Conservation (phyloP, 2,888 invertebrate genomes). For the Ernsta delagoae region DNA sequence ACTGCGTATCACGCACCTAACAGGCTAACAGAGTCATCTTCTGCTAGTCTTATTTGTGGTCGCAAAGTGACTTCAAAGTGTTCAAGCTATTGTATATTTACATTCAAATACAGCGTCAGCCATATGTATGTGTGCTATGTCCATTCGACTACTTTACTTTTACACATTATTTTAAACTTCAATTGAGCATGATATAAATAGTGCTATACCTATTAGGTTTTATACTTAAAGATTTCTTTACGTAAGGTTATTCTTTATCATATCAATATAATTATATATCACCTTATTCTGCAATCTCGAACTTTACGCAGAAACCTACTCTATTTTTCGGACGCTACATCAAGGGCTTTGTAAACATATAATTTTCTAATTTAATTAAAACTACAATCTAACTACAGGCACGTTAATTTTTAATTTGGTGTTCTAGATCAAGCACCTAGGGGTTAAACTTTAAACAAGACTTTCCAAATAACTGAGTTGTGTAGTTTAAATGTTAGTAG, state of each 20-base stretch:
- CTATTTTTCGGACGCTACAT: conserved; percentile 25
- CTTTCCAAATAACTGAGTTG: conserved; percentile 19
- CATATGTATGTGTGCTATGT: background rate
- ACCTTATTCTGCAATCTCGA: background rate
- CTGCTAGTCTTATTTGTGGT: background rate
- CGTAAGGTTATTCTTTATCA: background rate
- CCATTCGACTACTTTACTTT: too few relatives aligned
- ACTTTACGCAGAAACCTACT: too few relatives aligned
- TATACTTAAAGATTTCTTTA: too few relatives aligned
- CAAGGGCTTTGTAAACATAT: conserved; percentile 5
- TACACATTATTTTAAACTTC: too few relatives aligned
- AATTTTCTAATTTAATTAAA: conserved; percentile 22
- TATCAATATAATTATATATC: background rate
- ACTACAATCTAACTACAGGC: conserved; percentile 39
- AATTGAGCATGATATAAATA: too few relatives aligned
- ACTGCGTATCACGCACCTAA: background rate
- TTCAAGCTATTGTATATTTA: too few relatives aligned
- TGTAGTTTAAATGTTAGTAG: conserved; percentile 16
- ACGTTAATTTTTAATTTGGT: conserved; percentile 46
- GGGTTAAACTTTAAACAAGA: conserved; percentile 25
- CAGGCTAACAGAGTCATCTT: background rate
- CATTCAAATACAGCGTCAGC: background rate
- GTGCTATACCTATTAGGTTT: too few relatives aligned
- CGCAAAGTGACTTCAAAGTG: background rate
- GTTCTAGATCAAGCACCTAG: conserved; percentile 37